These are phyloP conservation scores for Lamprotornis superbus DNA, from an alignment of 2,113 vertebrate species.

Conservation along the genomic window DNA sequence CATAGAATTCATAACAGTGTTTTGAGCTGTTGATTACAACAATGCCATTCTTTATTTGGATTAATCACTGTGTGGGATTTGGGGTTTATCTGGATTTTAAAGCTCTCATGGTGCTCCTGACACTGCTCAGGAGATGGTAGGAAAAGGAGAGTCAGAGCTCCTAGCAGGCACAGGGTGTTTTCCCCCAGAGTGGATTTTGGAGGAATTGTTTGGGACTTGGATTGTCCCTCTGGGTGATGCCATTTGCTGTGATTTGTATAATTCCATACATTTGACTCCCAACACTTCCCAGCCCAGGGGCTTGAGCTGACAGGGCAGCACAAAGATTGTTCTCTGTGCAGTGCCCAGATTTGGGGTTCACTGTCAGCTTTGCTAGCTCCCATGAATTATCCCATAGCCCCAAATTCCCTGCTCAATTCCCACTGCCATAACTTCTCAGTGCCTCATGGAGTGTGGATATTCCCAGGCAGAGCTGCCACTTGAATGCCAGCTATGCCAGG, in stretches of 20 bases:
- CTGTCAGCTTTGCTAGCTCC: background rate
- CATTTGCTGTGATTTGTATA: background rate
- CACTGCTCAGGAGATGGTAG: background rate
- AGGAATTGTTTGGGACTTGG: background rate
- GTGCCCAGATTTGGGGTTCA: background rate
- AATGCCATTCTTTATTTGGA: background rate
- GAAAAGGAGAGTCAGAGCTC: background rate
- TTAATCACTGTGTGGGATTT: no score
- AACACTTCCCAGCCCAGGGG: no score
- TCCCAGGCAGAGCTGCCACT: background rate
- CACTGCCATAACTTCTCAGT: accelerated
- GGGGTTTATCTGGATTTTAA: background rate
- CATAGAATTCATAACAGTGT: background rate
- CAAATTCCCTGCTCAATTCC: background rate
- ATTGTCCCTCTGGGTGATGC: background rate
- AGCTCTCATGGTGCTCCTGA: background rate
- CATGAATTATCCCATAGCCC: background rate
- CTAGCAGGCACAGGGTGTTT: background rate
- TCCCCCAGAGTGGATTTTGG: no score
- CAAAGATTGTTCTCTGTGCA: background rate
- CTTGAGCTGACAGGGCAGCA: background rate
- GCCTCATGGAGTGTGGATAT: background rate
- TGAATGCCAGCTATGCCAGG: background rate
- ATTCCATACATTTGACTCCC: background rate
- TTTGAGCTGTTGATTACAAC: background rate